These are phyloP conservation scores for Morus bassanus DNA, from an alignment of 2,797 vertebrate genomes.

Conservation along the genomic window DNA sequence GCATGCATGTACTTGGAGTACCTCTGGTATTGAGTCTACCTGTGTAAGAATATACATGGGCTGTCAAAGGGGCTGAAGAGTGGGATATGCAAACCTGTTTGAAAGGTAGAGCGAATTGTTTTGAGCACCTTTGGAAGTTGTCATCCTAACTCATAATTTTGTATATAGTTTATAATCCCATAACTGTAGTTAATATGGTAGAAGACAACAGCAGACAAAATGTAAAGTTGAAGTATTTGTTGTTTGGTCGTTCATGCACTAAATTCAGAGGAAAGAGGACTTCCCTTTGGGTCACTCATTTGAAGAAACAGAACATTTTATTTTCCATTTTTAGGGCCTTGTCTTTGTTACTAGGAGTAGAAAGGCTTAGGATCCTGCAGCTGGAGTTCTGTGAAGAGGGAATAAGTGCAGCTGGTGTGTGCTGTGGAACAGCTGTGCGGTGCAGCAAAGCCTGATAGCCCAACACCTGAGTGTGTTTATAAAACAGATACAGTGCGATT, in stretches of 20 bases:
- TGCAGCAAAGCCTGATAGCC: background rate
- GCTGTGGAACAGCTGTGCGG: background rate
- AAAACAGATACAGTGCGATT: background rate
- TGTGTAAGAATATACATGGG: background rate
- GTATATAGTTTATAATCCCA: background rate
- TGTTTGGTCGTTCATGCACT: background rate
- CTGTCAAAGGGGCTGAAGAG: background rate
- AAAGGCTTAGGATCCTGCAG: background rate
- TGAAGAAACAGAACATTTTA: background rate
- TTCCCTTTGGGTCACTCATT: background rate
- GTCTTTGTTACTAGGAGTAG: background rate
- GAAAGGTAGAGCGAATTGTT: background rate
- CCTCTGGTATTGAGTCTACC: background rate
- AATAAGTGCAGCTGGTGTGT: constrained; percentile 9
- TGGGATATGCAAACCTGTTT: background rate
- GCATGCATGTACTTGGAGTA: fast-evolving
- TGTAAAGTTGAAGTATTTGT: background rate
- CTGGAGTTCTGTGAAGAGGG: background rate
- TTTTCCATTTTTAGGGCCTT: background rate
- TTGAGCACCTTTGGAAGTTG: background rate
- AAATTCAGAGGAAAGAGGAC: background rate
- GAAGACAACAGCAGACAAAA: background rate
- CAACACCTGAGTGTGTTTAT: constrained; percentile 13
- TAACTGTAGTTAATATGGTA: background rate
- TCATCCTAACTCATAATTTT: background rate